Evolutionary conservation across 2,113 vertebrate species (phyloP), one percentile per base, ranked within the genome.

Genomic region (Callocephalon fimbriatum): DNA sequence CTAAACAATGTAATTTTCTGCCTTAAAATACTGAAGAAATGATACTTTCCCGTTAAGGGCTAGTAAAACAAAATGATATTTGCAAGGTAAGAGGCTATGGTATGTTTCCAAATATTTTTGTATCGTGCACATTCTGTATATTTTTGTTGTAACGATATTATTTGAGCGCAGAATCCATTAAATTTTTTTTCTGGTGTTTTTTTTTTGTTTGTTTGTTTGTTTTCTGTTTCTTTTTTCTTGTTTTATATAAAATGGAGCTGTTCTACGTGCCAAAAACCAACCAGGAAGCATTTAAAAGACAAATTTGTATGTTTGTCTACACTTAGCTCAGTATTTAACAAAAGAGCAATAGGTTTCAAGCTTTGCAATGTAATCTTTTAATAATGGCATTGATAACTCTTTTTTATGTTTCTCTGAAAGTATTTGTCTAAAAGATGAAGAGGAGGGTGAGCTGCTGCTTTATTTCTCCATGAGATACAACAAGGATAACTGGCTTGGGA

Each of bases 61-160:
- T 97, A 82, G 80, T 87, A 77, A 91, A 96, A 91, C 72, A 94
- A 92, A 97, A 89, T 65, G 3, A 70, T 96, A 85, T 85, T 95
- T 95, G 91, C 92, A 94, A 97, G 79, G 91, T 96, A 90, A 97
- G 91, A 95, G 26, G 76, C 95, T 92, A 70, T 94, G 78, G 50
- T 80, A 96, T 18, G 93, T 97, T 98, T 97, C 96, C 96, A 98
- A 95, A 96, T 98, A 98, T 98, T 98, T 98, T 98, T 98, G 97
- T 98, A 98, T 98, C 44, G 97, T 98, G 97, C 98, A 98, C 96
- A 97, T 98, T 97, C 95, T 98, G 98, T 98, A 98, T 98, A 98
- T 98, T 98, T 98, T 98, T 98, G 97, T 97, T 98, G 96, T 97
- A 98, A 98, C 45, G 77, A 68, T 97, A 97, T 98, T 97, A 97